Base-by-base conservation (phyloP, 1,140 invertebrate species). In the Spodoptera frugiperda region DNA sequence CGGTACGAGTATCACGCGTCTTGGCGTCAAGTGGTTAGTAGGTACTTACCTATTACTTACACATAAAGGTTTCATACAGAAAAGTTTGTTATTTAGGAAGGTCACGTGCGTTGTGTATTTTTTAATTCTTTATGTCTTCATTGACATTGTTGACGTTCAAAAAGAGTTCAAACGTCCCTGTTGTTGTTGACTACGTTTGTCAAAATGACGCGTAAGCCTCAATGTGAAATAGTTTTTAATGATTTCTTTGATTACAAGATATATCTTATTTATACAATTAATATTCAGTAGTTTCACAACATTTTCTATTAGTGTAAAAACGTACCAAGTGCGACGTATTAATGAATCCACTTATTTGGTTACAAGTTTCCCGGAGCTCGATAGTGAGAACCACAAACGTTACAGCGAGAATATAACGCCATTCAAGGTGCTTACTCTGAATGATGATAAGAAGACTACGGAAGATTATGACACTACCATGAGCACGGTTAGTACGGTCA, bases 341-440 rank as follows among this genome's bases (percentile, higher is more conserved):
- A 91, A 93, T 79, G 87, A 87, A 54, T 82, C 87, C 2, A 79
- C 89, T 0, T 93, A 86, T 72, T 72, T 93, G 59, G 89, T 93
- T 0, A 91, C 83, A 11, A 87, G 81, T 75, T 79, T 86, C 39
- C 84, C 90, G 17, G 87, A 89, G 49, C 67, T 84, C 39, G 82
- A 90, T 51, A 61, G 77, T 17, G 73, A 80, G 44, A 79, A 78
- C 30, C 55, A 65, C 21, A 77, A 72, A 59, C 76, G 75, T 2
- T 44, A 48, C 51, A 44, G 65, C n/a, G 17, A 49, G 17, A 46
- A 48, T 30, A 75, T 76, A n/a, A 63, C 71, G n/a, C 57, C 71
- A 15, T 76, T 79, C 11, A 79, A 79, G 33, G 51, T 81, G 17
- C 30, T 83, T 33, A 25, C 80, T 67, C 73, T 84, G 21, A 78